Percentiles rank a stretch among this genome's conserved stretches.
Conservation (phyloP, 2,113 vertebrate genomes). For the Myanophis thanlyinensis region DNA sequence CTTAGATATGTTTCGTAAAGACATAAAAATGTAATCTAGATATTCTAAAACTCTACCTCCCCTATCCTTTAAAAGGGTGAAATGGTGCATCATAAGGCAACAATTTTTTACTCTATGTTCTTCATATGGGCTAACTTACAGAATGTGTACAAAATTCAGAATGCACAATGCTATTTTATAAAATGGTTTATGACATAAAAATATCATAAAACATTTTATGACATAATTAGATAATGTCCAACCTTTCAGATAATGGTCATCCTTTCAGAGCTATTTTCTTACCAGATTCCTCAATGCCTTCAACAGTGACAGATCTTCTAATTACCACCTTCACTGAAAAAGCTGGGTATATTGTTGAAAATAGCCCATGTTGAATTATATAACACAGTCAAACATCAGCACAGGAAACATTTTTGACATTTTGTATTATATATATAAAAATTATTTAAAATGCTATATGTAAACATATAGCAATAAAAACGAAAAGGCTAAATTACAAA, state of each 20-base stretch:
- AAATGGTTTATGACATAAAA: not conserved
- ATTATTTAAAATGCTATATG: not conserved
- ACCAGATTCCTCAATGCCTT: not conserved
- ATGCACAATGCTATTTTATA: not conserved
- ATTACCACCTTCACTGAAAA: not conserved
- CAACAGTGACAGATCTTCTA: not conserved
- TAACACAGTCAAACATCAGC: not conserved
- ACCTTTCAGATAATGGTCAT: not conserved
- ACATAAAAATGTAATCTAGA: not conserved
- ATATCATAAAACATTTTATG: not conserved
- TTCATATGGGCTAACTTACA: no score
- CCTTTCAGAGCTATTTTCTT: not conserved
- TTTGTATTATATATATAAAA: not conserved
- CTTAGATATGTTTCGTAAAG: not conserved
- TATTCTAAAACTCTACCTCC: no score
- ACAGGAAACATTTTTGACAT: not conserved
- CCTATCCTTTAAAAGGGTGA: no score
- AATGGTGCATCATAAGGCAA: no score
- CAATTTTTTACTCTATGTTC: no score
- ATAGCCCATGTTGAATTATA: not conserved
- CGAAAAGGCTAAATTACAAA: not conserved
- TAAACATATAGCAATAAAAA: not conserved
- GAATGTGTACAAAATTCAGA: no score
- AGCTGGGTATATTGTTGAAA: not conserved
- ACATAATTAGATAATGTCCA: not conserved